Conservation (phyloP, 2,113 vertebrate species). For the Speoplatyrhinus poulsoni region DNA sequence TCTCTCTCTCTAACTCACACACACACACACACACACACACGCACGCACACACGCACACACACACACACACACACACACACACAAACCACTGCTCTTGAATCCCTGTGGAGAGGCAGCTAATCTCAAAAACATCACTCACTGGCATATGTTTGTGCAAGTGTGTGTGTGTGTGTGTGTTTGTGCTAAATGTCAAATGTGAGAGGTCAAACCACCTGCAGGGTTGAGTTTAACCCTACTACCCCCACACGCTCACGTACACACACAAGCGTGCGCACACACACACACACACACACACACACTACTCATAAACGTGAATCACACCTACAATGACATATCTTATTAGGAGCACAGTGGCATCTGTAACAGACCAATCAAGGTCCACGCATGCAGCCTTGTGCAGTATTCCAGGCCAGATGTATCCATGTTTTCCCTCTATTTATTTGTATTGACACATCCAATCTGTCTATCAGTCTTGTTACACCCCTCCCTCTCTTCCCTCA, state of each 20-base stretch:
- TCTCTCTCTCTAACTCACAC: neutral
- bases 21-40: neutral
- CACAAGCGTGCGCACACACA: slow-evolving; percentile 15
- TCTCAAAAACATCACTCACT: slow-evolving; percentile 59
- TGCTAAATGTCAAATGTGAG: slow-evolving; percentile 51
- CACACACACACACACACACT: slow-evolving; percentile 8
- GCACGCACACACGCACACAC: slow-evolving; percentile 2
- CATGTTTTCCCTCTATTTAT: neutral
- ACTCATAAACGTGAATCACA: neutral
- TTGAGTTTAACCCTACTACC: slow-evolving; percentile 45
- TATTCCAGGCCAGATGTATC: too few relatives aligned
- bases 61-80: slow-evolving; percentile 2
- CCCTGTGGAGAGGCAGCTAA: slow-evolving; percentile 55
- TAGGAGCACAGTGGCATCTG: too few relatives aligned
- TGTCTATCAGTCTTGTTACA: slow-evolving; percentile 19
- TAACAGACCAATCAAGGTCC: too few relatives aligned
- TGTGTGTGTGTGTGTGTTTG: neutral
- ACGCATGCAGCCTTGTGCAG: too few relatives aligned
- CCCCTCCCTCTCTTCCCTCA: slow-evolving; percentile 39
- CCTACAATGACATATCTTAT: too few relatives aligned
- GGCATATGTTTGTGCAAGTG: neutral
- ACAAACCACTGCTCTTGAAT: slow-evolving; percentile 4
- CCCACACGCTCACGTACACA: neutral
- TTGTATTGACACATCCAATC: slow-evolving; percentile 33
- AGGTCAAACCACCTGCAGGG: slow-evolving; percentile 59